Evolutionary conservation across 1,140 invertebrate species (phyloP), one percentile per base, ranked within the genome.

Genomic region (Drosophila jambulina): DNA sequence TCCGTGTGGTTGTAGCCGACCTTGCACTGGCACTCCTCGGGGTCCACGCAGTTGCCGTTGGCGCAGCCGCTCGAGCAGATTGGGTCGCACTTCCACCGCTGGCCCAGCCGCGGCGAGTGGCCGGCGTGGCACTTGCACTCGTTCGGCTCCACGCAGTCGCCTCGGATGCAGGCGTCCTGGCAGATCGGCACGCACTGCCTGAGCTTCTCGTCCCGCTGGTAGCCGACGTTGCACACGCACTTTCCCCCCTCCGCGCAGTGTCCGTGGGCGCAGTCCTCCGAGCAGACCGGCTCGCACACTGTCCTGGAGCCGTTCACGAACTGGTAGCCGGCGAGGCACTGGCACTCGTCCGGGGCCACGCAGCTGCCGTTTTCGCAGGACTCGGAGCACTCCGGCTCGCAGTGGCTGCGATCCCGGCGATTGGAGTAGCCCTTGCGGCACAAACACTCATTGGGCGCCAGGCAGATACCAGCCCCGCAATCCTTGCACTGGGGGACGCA

Each of bases 201-300:
- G 63, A 94, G 82, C 21, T 71, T 72, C 60, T 95, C 94, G 34
- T 81, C 62, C 13, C 69, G 67, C 13, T 72, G 59, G 67, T 94
- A 95, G 54, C 94, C 95, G n/a, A 93, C 87, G 80, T 94, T 94
- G 72, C 95, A 96, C 9, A 92, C 82, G 81, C 95, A 96, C 1
- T 82, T 88, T 0, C 95, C 91, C 0, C 94, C 94, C 0, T 91
- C 93, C 25, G 85, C 71, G 76, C 95, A 96, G 10, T 92, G 82
- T 0, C 94, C 94, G 70, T 96, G 94, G 0, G 93, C 78, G 78
- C 95, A 95, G 7, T 94, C 93, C n/a, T 91, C 77, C 4, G 67
- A 80, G 80, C 95, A 95, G 0, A 69, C 15, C 0, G 83, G 76
- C 51, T 91, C 69, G 53, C 91, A 92, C 0, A 72, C 78, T 0